These are phyloP conservation scores for Protophormia terraenovae DNA, from an alignment of 2,888 invertebrate species.

Conservation along the genomic window DNA sequence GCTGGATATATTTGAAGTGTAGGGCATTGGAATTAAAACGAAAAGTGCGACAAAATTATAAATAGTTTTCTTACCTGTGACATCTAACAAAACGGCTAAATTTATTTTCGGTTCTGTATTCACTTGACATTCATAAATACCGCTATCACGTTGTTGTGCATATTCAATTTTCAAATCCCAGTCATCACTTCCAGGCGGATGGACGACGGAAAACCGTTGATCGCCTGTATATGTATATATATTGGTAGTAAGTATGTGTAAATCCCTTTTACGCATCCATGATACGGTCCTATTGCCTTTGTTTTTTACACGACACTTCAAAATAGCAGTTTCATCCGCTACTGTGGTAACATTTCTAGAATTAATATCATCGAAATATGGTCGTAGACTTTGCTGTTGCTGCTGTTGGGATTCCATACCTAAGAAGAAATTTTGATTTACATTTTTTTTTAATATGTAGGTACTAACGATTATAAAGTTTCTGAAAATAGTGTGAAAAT, in stretches of 20 bases:
- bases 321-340: constrained; percentile 90
- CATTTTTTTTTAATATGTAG: too few species aligned
- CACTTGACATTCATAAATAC: constrained; percentile 85
- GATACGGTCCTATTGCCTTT: constrained; percentile 92
- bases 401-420: constrained; percentile 68
- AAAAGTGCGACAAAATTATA: too few species aligned
- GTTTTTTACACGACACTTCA: constrained; percentile 92
- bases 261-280: constrained; percentile 81
- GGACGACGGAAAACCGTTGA: constrained; percentile 91
- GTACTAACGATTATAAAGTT: too few species aligned
- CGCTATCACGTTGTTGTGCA: constrained; percentile 91
- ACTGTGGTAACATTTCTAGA: constrained; percentile 92
- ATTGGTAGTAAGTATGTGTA: constrained; percentile 92
- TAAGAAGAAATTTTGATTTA: neutral
- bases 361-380: constrained; percentile 92
- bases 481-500: too few species aligned
- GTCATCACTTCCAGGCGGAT: constrained; percentile 91
- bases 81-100: constrained; percentile 88
- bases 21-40: neutral
- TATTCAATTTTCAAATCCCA: constrained; percentile 95
- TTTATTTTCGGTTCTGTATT: constrained; percentile 94
- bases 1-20: neutral
- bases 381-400: constrained; percentile 82
- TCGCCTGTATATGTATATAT: constrained; percentile 94
- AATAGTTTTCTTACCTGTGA: constrained; percentile 86